phyloP scores from a whole-genome alignment of 1,140 invertebrate genomes.

The Sesamia nonagrioides region DNA sequence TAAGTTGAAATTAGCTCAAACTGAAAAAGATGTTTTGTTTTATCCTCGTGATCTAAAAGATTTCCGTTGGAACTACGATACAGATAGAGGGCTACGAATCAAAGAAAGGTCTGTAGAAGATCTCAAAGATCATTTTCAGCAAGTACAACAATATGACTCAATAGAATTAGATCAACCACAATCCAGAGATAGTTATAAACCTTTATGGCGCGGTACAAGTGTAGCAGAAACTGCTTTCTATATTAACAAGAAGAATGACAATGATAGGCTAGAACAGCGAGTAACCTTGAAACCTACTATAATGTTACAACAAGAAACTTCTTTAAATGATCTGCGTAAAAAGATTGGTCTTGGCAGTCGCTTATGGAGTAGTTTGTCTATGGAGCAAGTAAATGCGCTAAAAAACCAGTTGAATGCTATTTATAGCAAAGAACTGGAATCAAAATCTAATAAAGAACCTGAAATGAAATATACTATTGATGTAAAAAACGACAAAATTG shows the following conservation, averaged over 20 bases:
- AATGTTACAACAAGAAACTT: constrained; percentile 66
- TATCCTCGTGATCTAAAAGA: constrained; percentile 91
- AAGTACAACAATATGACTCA: constrained; percentile 86
- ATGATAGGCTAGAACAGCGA: constrained; percentile 53
- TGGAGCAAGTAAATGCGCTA: constrained; percentile 94
- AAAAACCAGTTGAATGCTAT: constrained; percentile 95
- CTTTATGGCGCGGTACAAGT: constrained; percentile 94
- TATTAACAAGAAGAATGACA: constrained; percentile 88
- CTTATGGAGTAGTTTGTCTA: constrained; percentile 94
- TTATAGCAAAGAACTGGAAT: constrained; percentile 89
- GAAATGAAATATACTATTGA: constrained; percentile 88
- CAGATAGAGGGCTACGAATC: constrained; percentile 92
- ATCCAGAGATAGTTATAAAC: constrained; percentile 92
- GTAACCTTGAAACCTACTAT: constrained; percentile 60
- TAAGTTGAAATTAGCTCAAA: constrained; percentile 93
- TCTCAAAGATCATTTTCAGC: constrained; percentile 92
- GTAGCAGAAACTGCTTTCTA: constrained; percentile 92
- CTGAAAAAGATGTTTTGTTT: constrained; percentile 95
- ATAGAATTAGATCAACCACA: constrained; percentile 84
- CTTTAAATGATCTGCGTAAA: constrained; percentile 77
- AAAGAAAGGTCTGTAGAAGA: constrained; percentile 96
- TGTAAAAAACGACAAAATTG: constrained; percentile 84
- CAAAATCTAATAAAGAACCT: constrained; percentile 76
- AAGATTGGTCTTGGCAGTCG: constrained; percentile 91
- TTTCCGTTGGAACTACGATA: constrained; percentile 91